Percentiles rank a stretch among this genome's conserved stretches.
These are phyloP conservation scores for Aphaenogaster rudis DNA, from an alignment of 1,140 invertebrate species.

Conservation along the genomic window DNA sequence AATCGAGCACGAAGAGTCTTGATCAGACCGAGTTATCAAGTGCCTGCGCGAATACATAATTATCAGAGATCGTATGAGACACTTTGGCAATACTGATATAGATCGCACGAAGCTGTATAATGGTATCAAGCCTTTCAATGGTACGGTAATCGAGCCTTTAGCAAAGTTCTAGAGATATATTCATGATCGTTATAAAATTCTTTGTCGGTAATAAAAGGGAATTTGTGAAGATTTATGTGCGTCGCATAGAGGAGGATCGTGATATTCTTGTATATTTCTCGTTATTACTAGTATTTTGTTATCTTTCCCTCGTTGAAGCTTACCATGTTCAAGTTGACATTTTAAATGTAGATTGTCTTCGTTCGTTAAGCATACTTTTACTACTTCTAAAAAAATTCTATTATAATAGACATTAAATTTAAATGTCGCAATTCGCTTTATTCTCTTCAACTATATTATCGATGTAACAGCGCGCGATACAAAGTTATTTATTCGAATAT, in stretches of 20 bases:
- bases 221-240: conserved; percentile 66
- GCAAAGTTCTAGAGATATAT: conserved; percentile 64
- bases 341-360: background rate
- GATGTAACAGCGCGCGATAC: background rate
- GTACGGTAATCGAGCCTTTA: conserved; percentile 53
- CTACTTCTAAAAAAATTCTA: background rate
- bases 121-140: conserved; percentile 66
- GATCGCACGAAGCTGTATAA: conserved; percentile 68
- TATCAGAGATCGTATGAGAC: conserved; percentile 66
- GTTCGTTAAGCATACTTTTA: background rate
- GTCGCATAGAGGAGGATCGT: conserved; percentile 67
- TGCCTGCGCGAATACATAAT: conserved; percentile 81
- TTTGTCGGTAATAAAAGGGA: conserved; percentile 57
- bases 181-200: conserved; percentile 48
- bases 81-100: conserved; percentile 81
- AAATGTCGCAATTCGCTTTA: conserved; percentile 10
- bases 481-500: conserved; percentile 63
- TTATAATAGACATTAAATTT: conserved; percentile 5
- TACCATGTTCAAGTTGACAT: background rate
- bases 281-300: conserved; percentile 70
- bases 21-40: conserved; percentile 75
- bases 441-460: background rate
- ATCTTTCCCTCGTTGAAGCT: conserved; percentile 42
- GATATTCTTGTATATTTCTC: conserved; percentile 72
- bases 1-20: conserved; percentile 43